phyloP scores from a whole-genome alignment of 2,113 vertebrate species.

The Eleginops maclovinus region DNA sequence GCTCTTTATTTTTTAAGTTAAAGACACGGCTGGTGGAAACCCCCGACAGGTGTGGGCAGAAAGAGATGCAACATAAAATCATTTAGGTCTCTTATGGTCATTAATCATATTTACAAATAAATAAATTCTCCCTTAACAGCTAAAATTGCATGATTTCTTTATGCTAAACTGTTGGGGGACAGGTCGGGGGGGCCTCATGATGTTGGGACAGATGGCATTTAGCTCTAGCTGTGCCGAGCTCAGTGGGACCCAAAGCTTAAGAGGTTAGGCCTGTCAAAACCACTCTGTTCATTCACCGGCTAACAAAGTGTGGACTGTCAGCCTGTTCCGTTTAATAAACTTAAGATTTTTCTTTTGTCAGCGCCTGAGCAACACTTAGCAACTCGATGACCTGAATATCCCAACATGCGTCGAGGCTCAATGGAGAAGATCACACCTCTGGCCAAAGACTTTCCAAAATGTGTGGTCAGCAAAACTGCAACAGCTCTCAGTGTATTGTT shows the following conservation, averaged over 20 bases:
- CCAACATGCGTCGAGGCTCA: slow-evolving; percentile 57
- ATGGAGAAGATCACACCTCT: slow-evolving; percentile 61
- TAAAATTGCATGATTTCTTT: slow-evolving; percentile 54
- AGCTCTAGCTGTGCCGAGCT: slow-evolving; percentile 93
- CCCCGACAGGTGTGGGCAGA: slow-evolving; percentile 8
- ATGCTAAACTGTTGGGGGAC: slow-evolving; percentile 69
- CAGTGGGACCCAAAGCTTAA: slow-evolving; percentile 96
- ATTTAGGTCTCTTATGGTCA: background rate
- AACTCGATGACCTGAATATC: slow-evolving; percentile 79
- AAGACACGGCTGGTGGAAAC: background rate
- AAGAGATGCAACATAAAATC: background rate
- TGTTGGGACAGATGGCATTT: slow-evolving; percentile 98
- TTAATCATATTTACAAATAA: background rate
- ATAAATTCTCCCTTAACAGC: slow-evolving; percentile 35
- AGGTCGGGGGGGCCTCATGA: slow-evolving; percentile 77
- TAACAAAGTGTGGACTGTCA: slow-evolving; percentile 93
- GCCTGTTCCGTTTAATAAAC: slow-evolving; percentile 92
- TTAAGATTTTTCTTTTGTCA: slow-evolving; percentile 86
- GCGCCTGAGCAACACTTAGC: slow-evolving; percentile 75
- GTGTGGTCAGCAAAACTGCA: slow-evolving; percentile 27
- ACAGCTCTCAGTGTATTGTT: slow-evolving; percentile 32
- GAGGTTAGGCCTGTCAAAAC: slow-evolving; percentile 98
- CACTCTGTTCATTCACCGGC: slow-evolving; percentile 96
- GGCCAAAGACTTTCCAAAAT: slow-evolving; percentile 44
- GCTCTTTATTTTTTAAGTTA: slow-evolving; percentile 13